Percentiles rank a stretch among this genome's conserved stretches.
phyloP scores from a whole-genome alignment of 2,113 vertebrate genomes.

The Sinocyclocheilus grahami region DNA sequence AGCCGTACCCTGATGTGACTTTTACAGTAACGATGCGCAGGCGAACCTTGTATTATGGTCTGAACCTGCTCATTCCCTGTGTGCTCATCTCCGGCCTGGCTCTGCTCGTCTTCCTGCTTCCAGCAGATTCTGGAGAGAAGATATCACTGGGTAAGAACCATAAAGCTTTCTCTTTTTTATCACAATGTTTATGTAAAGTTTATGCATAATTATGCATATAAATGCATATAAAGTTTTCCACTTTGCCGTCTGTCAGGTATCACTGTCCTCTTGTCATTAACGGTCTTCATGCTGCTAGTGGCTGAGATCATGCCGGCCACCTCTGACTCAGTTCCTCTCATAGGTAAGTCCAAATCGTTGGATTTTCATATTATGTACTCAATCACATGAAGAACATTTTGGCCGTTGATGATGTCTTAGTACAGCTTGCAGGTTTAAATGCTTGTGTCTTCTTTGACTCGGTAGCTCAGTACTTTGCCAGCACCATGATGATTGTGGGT shows the following conservation, averaged over 20 bases:
- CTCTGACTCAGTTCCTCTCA: conserved; percentile 89
- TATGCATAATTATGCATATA: not conserved
- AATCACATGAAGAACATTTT: not conserved
- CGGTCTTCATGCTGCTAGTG: conserved; percentile 90
- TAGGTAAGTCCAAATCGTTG: conserved; percentile 72
- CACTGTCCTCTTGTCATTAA: conserved; percentile 88
- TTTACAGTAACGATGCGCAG: conserved; percentile 89
- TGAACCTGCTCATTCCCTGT: conserved; percentile 89
- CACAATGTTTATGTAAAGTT: not conserved
- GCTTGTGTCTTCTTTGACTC: conserved; percentile 23
- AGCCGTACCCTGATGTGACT: conserved; percentile 88
- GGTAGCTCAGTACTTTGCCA: conserved; percentile 89
- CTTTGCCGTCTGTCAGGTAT: conserved; percentile 74
- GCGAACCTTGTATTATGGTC: conserved; percentile 87
- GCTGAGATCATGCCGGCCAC: conserved; percentile 93
- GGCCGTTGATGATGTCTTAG: not conserved
- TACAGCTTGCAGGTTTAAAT: not conserved
- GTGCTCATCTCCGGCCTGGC: conserved; percentile 89
- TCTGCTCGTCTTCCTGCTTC: conserved; percentile 86
- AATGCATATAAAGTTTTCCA: not conserved
- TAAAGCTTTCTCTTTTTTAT: not conserved
- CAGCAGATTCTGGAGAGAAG: conserved; percentile 91
- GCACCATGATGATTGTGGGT: conserved; percentile 91
- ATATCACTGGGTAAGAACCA: conserved; percentile 77
- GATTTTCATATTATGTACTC: conserved; percentile 10